Evolutionary conservation across 1,140 invertebrate genomes (phyloP), one percentile per base, ranked within the genome.

Genomic region (Orussus abietinus): DNA sequence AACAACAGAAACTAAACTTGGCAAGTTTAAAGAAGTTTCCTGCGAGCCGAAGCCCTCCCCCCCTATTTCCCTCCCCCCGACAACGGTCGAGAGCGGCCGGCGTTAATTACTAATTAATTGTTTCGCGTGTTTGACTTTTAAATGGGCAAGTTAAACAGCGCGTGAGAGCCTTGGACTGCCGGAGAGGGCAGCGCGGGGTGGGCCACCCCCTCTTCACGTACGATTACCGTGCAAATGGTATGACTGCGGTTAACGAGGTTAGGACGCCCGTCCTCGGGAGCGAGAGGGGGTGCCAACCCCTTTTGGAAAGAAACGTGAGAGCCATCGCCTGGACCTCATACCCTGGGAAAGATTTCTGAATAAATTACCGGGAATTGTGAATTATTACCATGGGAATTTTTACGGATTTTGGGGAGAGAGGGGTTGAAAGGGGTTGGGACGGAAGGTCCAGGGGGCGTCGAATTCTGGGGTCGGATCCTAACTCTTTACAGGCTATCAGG

Each of bases 31-130:
- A n/a, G n/a, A n/a, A 71, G 65, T 72, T 72, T 70, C 64, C 68
- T 66, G 59, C 55, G 42, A 48, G 44, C 38, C 44, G 42, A 45
- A 62, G 52, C 55, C 36, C 38, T 45, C 33, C 45, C 38, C 46
- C 47, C 53, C 12, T 29, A 18, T 19, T 15, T 38, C 43, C 22
- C 20, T 36, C 33, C 34, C 32, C 28, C 45, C 37, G 14, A 12
- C 35, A 44, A 48, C 55, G 36, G n/a, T n/a, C n/a, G n/a, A n/a
- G n/a, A 54, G 40, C 55, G 51, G 48, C 55, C 41, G 63, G 53
- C 60, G 61, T 66, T 69, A 67, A 69, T 69, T 69, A 64, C 57
- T 67, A 69, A 69, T 69, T 67, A 69, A 69, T 69, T 69, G 66
- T 68, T 67, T 68, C 56, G 58, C 53, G 56, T 69, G 65, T 70